Evolutionary conservation across 2,797 vertebrate species (phyloP), one percentile per base, ranked within the genome.

Genomic region (Selene dorsalis): DNA sequence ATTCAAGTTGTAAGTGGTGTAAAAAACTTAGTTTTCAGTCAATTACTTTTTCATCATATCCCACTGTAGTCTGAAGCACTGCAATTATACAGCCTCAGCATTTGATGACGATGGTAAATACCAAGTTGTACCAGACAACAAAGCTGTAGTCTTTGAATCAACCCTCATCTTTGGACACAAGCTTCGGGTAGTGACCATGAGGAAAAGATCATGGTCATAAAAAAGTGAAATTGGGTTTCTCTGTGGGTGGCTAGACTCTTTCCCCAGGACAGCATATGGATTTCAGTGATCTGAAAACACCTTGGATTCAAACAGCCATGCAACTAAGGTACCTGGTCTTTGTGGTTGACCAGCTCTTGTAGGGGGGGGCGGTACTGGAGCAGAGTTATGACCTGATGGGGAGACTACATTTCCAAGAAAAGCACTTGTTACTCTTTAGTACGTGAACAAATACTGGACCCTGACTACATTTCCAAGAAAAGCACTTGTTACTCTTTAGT

Each of bases 1-100:
- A 85, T 82, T 87, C 58, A 77, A 88, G 76, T 87, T 83, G 64
- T 76, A 78, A 82, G 61, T 70, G 64, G 28, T 80, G 84, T 86
- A 73, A 79, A 84, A 68, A 77, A 70, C 45, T 74, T 81, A 1
- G 57, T 81, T 82, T 77, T 47, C 62, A 59, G 69, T 66, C 26
- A 45, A 6, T 64, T 79, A 75, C 20, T 75, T 64, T 68, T 82
- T 26, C 35, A 58, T 75, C 69, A 50, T 55, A 80, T 71, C 48
- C 26, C 39, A 30, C 45, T 73, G 56, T 47, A 77, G 3, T 53
- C 38, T 74, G 72, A 73, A 75, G 41, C 17, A 57, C 58, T 61
- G 38, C n/a, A 52, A 63, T 18, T 13, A 60, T 39, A 61, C 22
- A 65, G 48, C 35, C 48, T 63, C 38, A 74, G 6, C 38, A 59